A percentile compares a stretch with the other conserved stretches of the same genome.
phyloP scores from a whole-genome alignment of 1,140 invertebrate genomes.

The Potamilus streckersoni region DNA sequence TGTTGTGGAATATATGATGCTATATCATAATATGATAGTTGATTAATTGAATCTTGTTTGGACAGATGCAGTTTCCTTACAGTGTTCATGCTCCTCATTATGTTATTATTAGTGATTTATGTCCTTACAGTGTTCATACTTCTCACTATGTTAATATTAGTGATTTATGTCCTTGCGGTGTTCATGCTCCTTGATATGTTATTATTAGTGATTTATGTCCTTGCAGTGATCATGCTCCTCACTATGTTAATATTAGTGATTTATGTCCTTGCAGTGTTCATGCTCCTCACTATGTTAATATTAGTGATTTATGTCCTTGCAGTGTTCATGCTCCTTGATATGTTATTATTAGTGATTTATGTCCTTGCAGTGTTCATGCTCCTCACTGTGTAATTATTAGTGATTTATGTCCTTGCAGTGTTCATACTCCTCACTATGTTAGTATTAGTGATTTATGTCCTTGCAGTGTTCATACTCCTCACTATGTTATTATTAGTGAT shows the following conservation, averaged over 20 bases:
- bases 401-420: conserved; percentile 65
- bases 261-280: conserved; percentile 67
- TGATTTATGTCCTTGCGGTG: conserved; percentile 65
- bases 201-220: conserved; percentile 11
- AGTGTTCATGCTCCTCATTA: too few species aligned
- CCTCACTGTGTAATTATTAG: background rate
- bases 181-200: too few species aligned
- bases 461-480: conserved; percentile 70
- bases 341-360: background rate
- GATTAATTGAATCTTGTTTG: too few species aligned
- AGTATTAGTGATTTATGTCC: conserved; percentile 9
- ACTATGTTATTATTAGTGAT: background rate
- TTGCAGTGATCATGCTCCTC: conserved; percentile 69
- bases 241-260: background rate
- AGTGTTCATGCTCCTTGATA: conserved; percentile 67
- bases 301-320: conserved; percentile 37
- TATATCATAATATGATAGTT: too few species aligned
- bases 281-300: too few species aligned
- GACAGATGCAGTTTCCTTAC: too few species aligned
- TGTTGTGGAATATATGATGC: too few species aligned
- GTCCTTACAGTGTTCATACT: conserved; percentile 71
- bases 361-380: conserved; percentile 70
- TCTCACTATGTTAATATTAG: background rate
- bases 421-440: conserved; percentile 60
- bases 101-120: background rate